Percentiles rank a stretch among this genome's conserved stretches.
These are phyloP conservation scores for Diarsia rubi DNA, from an alignment of 2,888 invertebrate species.

Conservation along the genomic window DNA sequence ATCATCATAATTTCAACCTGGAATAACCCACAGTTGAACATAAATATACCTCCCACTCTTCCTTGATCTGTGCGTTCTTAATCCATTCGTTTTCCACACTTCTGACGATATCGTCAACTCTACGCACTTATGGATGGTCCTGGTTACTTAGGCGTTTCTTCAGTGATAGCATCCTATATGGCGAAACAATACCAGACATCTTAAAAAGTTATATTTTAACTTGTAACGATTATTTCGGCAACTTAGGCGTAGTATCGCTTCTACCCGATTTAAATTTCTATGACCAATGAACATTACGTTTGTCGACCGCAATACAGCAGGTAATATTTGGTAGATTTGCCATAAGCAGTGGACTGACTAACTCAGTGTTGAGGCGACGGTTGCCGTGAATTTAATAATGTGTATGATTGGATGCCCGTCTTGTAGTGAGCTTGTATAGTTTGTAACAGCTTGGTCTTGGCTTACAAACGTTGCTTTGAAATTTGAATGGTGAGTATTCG, in stretches of 20 bases:
- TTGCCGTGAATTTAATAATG: conserved; percentile 5
- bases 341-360: background rate
- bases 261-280: background rate
- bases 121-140: no score
- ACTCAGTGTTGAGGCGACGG: background rate
- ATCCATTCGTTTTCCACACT: no score
- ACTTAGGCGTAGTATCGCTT: background rate
- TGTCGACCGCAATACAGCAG: conserved; percentile 9
- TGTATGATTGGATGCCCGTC: background rate
- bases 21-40: no score
- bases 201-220: background rate
- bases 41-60: no score
- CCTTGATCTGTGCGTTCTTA: no score
- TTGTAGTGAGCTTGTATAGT: background rate
- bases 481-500: background rate
- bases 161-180: no score
- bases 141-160: no score
- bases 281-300: background rate
- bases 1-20: no score
- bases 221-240: no score
- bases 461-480: conserved; percentile 1
- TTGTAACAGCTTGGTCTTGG: background rate
- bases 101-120: no score
- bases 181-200: background rate
- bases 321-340: conserved; percentile 9